Conservation (phyloP, 2,113 vertebrate species). For the Plectropomus leopardus region DNA sequence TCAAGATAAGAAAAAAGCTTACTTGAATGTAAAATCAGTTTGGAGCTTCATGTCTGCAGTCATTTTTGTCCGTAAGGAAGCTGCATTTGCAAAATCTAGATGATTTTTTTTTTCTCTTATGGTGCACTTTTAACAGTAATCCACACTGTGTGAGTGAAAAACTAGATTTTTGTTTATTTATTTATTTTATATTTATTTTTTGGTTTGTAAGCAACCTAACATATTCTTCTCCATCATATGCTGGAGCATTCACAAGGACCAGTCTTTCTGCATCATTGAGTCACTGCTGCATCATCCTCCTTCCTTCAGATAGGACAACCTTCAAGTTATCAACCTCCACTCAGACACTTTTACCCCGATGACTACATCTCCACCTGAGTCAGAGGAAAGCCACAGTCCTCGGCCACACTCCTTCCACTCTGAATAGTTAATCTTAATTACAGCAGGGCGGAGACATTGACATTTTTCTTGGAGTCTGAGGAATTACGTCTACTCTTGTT, state of each 20-base stretch:
- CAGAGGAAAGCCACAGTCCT: slow-evolving; percentile 46
- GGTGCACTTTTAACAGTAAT: not conserved
- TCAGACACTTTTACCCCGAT: slow-evolving; percentile 52
- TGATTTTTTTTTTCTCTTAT: not conserved
- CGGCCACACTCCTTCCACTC: slow-evolving; percentile 50
- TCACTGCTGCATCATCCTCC: not conserved
- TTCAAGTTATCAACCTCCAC: not conserved
- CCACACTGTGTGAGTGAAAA: not conserved
- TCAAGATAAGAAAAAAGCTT: not conserved
- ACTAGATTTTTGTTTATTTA: too few relatives aligned
- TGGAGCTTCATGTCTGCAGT: not conserved
- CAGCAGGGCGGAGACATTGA: slow-evolving; percentile 67
- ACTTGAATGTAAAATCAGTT: slow-evolving; percentile 17
- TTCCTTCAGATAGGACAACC: not conserved
- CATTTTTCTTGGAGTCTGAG: slow-evolving; percentile 75
- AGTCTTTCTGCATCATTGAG: not conserved
- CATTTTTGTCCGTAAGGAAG: not conserved
- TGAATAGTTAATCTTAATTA: slow-evolving; percentile 67
- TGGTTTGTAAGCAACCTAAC: not conserved
- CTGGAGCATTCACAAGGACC: not conserved
- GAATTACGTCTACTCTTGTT: slow-evolving; percentile 70
- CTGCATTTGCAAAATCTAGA: slow-evolving; percentile 9
- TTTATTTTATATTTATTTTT: not conserved
- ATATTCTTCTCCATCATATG: not conserved
- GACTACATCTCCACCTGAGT: slow-evolving; percentile 57